A percentile compares a stretch with the other conserved stretches of the same genome.
These are phyloP conservation scores for Campoplex capitator DNA, from an alignment of 2,888 invertebrate species.

Conservation along the genomic window DNA sequence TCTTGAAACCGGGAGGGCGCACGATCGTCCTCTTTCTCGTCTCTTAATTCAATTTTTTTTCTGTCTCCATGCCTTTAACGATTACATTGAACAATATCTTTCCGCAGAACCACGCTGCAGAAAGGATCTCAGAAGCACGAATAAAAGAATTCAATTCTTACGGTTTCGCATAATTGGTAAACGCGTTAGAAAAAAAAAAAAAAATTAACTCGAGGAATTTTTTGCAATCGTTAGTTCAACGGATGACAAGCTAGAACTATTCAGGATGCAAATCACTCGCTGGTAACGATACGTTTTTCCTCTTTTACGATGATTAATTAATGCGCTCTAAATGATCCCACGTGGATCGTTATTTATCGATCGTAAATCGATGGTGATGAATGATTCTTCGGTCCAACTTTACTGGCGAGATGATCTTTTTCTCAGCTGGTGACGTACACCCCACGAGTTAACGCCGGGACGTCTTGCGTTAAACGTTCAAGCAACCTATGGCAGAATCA, in stretches of 20 bases:
- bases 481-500: conserved; percentile 35
- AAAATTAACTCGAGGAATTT: not conserved
- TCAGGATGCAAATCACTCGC: not conserved
- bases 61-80: conserved; percentile 27
- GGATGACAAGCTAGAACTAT: not conserved
- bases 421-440: conserved; percentile 1
- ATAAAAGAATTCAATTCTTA: too few species aligned
- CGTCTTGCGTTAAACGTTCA: conserved; percentile 24
- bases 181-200: not conserved
- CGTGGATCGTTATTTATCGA: not conserved
- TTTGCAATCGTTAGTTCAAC: not conserved
- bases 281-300: not conserved
- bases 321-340: conserved; percentile 1
- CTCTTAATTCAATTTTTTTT: conserved; percentile 27
- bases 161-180: not conserved
- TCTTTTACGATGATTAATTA: not conserved
- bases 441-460: conserved; percentile 33
- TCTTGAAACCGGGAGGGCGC: conserved; percentile 27
- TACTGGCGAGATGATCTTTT: not conserved
- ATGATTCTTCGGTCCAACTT: conserved; percentile 15
- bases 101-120: conserved; percentile 19
- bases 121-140: conserved; percentile 25
- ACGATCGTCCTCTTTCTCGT: conserved; percentile 34
- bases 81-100: conserved; percentile 35
- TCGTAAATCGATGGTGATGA: conserved; percentile 17